Percentiles rank a stretch among this genome's conserved stretches.
phyloP scores from a whole-genome alignment of 2,113 vertebrate genomes.

The Phalacrocorax aristotelis region DNA sequence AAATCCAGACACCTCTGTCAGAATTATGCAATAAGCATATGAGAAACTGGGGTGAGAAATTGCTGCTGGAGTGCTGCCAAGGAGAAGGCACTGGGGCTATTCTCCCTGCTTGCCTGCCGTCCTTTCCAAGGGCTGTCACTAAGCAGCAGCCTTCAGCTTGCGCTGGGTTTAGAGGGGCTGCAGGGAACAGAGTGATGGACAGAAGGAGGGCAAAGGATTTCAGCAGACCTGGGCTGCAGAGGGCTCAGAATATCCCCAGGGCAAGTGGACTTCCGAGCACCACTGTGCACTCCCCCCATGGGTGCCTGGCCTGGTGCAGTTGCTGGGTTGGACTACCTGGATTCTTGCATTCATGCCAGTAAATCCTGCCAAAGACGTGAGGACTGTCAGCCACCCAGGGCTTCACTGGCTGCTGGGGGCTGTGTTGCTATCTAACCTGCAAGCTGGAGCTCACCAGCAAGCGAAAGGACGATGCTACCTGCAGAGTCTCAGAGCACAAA shows the following conservation, averaged over 20 bases:
- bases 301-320: background rate
- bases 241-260: background rate
- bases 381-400: background rate
- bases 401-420: background rate
- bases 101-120: background rate
- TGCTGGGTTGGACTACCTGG: background rate
- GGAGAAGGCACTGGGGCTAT: background rate
- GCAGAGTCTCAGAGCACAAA: background rate
- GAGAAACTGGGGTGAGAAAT: conserved; percentile 8
- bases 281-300: background rate
- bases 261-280: background rate
- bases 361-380: background rate
- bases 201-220: background rate
- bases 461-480: background rate
- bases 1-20: background rate
- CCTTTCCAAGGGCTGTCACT: background rate
- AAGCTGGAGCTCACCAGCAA: background rate
- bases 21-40: background rate
- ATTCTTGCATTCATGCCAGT: background rate
- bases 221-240: background rate
- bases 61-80: background rate
- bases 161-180: background rate
- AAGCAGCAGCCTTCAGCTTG: background rate
- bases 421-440: background rate
- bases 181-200: background rate